Percentiles rank a stretch among this genome's conserved stretches.
These are phyloP conservation scores for Macrocentrus cingulum DNA, from an alignment of 1,140 invertebrate genomes.

Conservation along the genomic window DNA sequence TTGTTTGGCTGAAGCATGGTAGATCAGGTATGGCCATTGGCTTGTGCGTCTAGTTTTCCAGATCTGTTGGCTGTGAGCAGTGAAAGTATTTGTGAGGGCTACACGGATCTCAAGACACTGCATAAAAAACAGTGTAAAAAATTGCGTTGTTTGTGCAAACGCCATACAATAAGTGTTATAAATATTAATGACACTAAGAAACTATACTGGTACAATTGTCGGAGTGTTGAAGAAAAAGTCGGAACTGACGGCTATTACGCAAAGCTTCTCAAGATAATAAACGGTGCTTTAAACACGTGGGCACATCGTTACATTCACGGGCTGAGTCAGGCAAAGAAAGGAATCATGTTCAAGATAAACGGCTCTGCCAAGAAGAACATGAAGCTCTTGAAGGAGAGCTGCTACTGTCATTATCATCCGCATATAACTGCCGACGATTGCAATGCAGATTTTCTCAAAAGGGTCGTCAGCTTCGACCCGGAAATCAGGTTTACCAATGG, in stretches of 20 bases:
- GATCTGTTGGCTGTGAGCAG: constrained; percentile 49
- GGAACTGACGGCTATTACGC: constrained; percentile 52
- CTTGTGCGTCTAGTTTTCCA: constrained; percentile 41
- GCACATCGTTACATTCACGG: constrained; percentile 51
- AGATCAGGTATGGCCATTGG: constrained; percentile 48
- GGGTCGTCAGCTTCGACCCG: constrained; percentile 48
- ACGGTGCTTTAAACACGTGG: constrained; percentile 50
- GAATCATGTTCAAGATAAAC: constrained; percentile 57
- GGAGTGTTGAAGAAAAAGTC: constrained; percentile 51
- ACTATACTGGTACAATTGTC: constrained; percentile 55
- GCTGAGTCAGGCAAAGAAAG: constrained; percentile 36
- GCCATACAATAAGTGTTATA: constrained; percentile 55
- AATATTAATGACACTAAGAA: constrained; percentile 51
- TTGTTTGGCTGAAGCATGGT: constrained; percentile 49
- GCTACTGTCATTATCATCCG: constrained; percentile 57
- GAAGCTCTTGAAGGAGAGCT: constrained; percentile 56
- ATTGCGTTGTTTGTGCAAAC: constrained; percentile 51
- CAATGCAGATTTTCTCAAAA: constrained; percentile 57
- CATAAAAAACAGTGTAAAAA: constrained; percentile 52
- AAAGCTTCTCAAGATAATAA: constrained; percentile 48
- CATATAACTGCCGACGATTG: constrained; percentile 54
- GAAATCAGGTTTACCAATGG: constrained; percentile 27
- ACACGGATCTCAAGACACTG: constrained; percentile 46
- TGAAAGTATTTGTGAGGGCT: constrained; percentile 29
- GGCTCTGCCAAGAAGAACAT: constrained; percentile 52